Evolutionary conservation across 2,888 invertebrate genomes (phyloP).

Genomic region (Tanaodytes sp.): DNA sequence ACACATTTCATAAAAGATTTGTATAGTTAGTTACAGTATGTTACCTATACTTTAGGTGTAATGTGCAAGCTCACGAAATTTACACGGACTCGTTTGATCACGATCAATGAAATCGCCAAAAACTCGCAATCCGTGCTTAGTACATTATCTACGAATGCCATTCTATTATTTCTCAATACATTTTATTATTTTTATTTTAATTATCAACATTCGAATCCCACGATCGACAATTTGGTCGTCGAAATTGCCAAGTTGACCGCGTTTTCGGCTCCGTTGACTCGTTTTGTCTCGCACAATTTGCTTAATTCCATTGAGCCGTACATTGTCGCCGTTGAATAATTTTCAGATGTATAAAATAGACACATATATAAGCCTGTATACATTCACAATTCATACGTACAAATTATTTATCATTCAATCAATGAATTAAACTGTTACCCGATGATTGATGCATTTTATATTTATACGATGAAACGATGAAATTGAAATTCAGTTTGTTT

Average conservation of each 20-base stretch:
- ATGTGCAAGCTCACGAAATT: constrained; percentile 57
- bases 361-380: constrained; percentile 11
- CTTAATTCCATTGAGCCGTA: constrained; percentile 27
- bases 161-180: too few species aligned
- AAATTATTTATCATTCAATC: too few species aligned
- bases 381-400: too few species aligned
- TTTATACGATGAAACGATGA: too few species aligned
- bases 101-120: constrained; percentile 11
- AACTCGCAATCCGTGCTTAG: constrained; percentile 35
- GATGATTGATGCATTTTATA: too few species aligned
- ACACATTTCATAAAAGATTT: constrained; percentile 64
- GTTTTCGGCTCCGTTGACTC: too few species aligned
- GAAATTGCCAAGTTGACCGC: too few species aligned
- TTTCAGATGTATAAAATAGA: constrained; percentile 31
- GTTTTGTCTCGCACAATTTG: too few species aligned
- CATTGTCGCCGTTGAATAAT: constrained; percentile 13
- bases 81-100: constrained; percentile 33
- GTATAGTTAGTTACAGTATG: constrained; percentile 59
- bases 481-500: constrained; percentile 20
- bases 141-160: too few species aligned
- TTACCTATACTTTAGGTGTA: constrained; percentile 51
- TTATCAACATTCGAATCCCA: too few species aligned
- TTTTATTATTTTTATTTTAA: not conserved
- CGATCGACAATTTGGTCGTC: too few species aligned
- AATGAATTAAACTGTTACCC: too few species aligned